Conservation (phyloP, 2,113 vertebrate genomes). For the Corythoichthys intestinalis region DNA sequence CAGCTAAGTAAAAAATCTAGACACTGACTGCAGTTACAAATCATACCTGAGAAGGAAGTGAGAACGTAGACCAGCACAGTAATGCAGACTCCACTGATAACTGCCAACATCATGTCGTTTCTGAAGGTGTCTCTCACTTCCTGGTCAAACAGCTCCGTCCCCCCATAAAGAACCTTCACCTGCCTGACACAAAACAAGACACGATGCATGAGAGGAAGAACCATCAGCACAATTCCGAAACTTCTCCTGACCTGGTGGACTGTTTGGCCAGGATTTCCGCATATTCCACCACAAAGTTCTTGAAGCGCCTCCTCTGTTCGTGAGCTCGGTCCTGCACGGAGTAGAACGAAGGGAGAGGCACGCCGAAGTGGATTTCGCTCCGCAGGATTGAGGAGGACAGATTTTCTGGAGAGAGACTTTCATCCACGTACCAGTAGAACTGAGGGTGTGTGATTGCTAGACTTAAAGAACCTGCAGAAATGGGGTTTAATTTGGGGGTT, state of each 20-base stretch:
- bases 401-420: slow-evolving; percentile 83
- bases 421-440: slow-evolving; percentile 98
- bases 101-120: slow-evolving; percentile 92
- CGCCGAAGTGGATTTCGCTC: slow-evolving; percentile 93
- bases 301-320: slow-evolving; percentile 87
- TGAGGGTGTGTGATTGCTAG: slow-evolving; percentile 96
- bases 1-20: too few relatives aligned
- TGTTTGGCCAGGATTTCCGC: slow-evolving; percentile 87
- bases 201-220: not conserved
- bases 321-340: slow-evolving; percentile 88
- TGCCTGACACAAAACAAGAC: slow-evolving; percentile 70
- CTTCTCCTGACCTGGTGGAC: slow-evolving; percentile 79
- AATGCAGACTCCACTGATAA: slow-evolving; percentile 92
- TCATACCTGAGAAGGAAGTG: slow-evolving; percentile 91
- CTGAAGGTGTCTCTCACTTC: slow-evolving; percentile 95
- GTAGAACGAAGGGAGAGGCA: slow-evolving; percentile 87
- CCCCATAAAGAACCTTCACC: slow-evolving; percentile 93
- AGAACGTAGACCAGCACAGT: slow-evolving; percentile 88
- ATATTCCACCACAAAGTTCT: slow-evolving; percentile 89
- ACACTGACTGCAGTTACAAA: not conserved
- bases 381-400: slow-evolving; percentile 88
- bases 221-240: not conserved
- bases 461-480: slow-evolving; percentile 81
- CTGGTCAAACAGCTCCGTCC: slow-evolving; percentile 92
- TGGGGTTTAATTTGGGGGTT: not conserved